Conservation (phyloP, 2,888 invertebrate species). For the Miltochrista miniata region DNA sequence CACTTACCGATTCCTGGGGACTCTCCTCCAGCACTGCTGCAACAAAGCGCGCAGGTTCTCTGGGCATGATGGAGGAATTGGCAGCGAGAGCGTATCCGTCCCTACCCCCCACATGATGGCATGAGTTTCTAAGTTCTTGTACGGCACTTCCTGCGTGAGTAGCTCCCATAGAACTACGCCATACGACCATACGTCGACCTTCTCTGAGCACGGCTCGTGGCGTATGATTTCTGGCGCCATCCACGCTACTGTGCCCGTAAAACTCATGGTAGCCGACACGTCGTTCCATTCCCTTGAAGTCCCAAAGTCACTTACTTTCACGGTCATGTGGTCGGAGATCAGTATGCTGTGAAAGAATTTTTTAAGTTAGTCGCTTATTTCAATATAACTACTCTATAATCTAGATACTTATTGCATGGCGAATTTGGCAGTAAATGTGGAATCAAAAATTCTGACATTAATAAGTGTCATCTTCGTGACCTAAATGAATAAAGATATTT, state of each 20-base stretch:
- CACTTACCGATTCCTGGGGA: constrained; percentile 89
- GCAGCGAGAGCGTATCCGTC: constrained; percentile 94
- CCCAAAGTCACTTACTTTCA: constrained; percentile 99
- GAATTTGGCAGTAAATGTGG: too few relatives aligned
- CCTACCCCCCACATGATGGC: constrained; percentile 99
- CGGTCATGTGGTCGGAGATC: constrained; percentile 89
- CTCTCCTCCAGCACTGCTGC: constrained; percentile 95
- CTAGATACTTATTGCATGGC: too few relatives aligned
- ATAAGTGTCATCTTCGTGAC: too few relatives aligned
- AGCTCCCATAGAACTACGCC: constrained; percentile 99
- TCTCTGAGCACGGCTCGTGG: constrained; percentile 98
- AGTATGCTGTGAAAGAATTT: constrained; percentile 85
- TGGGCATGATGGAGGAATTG: constrained; percentile 95
- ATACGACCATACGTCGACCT: constrained; percentile 99
- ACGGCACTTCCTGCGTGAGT: constrained; percentile 89
- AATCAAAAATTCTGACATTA: too few relatives aligned
- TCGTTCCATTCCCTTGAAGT: constrained; percentile 98
- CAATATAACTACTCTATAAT: too few relatives aligned
- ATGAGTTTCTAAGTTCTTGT: constrained; percentile 90
- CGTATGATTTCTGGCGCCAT: constrained; percentile 99
- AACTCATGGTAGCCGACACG: constrained; percentile 97
- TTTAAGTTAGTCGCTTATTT: not conserved
- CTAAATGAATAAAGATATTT: too few relatives aligned
- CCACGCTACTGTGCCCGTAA: constrained; percentile 99
- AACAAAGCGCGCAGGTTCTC: constrained; percentile 94